A percentile compares a stretch with the other conserved stretches of the same genome.
Evolutionary conservation across 2,113 vertebrate genomes (phyloP).

Genomic region (Vidua chalybeata): DNA sequence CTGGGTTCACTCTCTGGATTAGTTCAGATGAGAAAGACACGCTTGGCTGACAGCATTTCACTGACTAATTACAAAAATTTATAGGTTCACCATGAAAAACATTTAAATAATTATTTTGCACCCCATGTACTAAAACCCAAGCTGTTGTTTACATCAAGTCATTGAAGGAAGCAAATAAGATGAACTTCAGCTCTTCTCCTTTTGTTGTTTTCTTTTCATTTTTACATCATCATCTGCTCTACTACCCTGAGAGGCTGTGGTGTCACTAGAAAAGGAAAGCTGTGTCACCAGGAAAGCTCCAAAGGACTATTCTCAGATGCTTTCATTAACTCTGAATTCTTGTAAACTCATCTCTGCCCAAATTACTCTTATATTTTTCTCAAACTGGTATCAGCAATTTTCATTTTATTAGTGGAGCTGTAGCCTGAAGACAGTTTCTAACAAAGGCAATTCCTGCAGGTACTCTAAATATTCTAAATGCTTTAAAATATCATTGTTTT

Average conservation of each 20-base stretch:
- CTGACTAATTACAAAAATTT: not conserved
- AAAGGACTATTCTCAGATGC: not conserved
- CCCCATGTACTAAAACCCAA: not conserved
- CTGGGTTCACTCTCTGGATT: not conserved
- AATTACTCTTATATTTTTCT: not conserved
- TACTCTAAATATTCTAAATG: not conserved
- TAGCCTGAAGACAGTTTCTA: not conserved
- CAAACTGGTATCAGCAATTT: slow-evolving; percentile 1
- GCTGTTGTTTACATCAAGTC: not conserved
- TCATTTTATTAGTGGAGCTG: not conserved
- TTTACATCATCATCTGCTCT: not conserved
- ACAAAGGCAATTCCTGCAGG: not conserved
- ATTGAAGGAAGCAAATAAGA: not conserved
- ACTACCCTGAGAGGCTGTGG: not conserved
- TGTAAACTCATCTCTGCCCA: not conserved
- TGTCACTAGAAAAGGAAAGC: not conserved
- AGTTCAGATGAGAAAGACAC: not conserved
- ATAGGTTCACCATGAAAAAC: not conserved
- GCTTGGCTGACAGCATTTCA: not conserved
- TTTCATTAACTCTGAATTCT: not conserved
- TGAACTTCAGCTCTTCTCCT: not conserved
- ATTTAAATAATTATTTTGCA: not conserved
- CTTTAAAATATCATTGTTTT: not conserved
- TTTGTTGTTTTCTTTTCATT: not conserved
- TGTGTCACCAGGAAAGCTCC: not conserved